Evolutionary conservation across 23 tunicate genomes (phyloP).

Genomic region (Oikopleura dioica): DNA sequence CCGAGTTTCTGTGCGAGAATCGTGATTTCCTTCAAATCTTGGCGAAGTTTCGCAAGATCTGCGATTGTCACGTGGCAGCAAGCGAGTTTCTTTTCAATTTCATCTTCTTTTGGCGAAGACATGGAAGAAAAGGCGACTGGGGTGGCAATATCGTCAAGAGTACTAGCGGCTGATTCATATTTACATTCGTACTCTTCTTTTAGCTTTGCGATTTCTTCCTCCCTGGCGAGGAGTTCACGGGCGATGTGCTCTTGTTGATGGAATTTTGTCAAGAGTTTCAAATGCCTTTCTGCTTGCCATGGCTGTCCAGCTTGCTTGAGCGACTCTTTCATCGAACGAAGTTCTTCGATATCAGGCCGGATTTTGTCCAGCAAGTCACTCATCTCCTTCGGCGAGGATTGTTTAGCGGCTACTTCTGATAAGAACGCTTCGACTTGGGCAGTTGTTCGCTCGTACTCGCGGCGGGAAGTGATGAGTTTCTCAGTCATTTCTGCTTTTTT

Average conservation of each 20-base stretch:
- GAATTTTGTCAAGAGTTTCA: conserved; percentile 25
- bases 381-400: conserved; percentile 39
- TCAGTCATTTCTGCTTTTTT: conserved; percentile 27
- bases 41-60: not conserved
- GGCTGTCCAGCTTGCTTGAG: conserved; percentile 84
- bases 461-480: conserved; percentile 51
- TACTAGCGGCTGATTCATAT: too few species aligned
- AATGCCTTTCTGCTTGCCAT: conserved; percentile 78
- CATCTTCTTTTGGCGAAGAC: not conserved
- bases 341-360: conserved; percentile 36
- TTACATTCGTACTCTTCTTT: not conserved
- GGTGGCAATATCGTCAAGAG: not conserved
- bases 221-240: not conserved
- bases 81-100: not conserved
- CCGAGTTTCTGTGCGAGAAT: not conserved
- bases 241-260: not conserved
- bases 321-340: conserved; percentile 66
- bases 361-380: conserved; percentile 48
- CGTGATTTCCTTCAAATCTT: not conserved
- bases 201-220: not conserved
- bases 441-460: conserved; percentile 24
- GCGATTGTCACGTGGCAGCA: conserved; percentile 11
- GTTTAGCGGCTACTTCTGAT: conserved; percentile 24
- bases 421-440: conserved; percentile 42
- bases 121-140: not conserved